A percentile compares a stretch with the other conserved stretches of the same genome.
Evolutionary conservation across 2,797 vertebrate species (phyloP).

Genomic region (Schizopygopsis pylzovi): DNA sequence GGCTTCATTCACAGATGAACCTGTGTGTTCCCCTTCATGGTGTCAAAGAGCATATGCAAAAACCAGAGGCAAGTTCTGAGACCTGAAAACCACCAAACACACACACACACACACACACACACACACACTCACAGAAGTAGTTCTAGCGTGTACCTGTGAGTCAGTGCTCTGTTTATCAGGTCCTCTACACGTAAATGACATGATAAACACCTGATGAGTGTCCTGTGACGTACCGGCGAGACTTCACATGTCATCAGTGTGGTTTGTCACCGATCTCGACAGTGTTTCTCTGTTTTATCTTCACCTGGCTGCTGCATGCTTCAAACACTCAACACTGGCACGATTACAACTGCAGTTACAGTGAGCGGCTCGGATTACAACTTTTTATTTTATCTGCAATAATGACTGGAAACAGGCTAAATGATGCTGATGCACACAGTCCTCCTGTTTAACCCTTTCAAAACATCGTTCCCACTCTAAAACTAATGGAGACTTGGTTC

Average conservation of each 20-base stretch:
- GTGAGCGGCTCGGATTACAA: background rate
- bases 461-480: background rate
- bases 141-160: background rate
- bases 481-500: background rate
- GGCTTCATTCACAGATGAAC: conserved; percentile 16
- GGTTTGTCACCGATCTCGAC: background rate
- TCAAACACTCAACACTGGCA: background rate
- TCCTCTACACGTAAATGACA: background rate
- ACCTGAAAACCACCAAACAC: background rate
- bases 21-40: background rate
- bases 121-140: background rate
- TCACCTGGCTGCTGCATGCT: background rate
- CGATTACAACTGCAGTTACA: background rate
- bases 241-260: background rate
- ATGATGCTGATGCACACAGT: background rate
- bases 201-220: background rate
- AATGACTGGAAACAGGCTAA: background rate
- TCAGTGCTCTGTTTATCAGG: conserved; percentile 7
- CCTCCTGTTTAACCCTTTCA: background rate
- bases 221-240: conserved; percentile 14
- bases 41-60: background rate
- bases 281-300: background rate
- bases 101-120: background rate
- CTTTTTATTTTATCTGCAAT: background rate
- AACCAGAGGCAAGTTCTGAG: background rate